Evolutionary conservation across 2,113 vertebrate genomes (phyloP).

Genomic region (Miniopterus natalensis): DNA sequence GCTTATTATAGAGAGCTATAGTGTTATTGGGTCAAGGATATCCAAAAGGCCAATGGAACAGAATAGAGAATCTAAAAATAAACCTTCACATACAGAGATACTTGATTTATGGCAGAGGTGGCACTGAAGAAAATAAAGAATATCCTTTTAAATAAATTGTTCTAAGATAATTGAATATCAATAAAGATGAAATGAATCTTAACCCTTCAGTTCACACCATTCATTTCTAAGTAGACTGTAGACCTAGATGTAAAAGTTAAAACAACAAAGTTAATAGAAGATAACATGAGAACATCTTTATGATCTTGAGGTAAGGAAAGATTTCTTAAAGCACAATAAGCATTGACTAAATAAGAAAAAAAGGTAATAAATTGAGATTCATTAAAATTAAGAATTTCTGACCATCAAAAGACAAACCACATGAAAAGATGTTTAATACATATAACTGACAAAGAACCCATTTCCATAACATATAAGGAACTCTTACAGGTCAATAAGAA

Average conservation of each 20-base stretch:
- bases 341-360: neutral
- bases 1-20: neutral
- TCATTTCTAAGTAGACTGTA: neutral
- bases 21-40: neutral
- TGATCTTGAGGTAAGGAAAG: neutral
- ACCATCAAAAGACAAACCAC: neutral
- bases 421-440: neutral
- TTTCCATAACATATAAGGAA: neutral
- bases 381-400: conserved; percentile 24
- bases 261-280: neutral
- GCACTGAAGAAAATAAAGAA: neutral
- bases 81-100: neutral
- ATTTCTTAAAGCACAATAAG: conserved; percentile 34
- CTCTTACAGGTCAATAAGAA: neutral
- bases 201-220: neutral
- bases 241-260: neutral
- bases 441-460: neutral
- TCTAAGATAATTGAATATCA: conserved; percentile 1
- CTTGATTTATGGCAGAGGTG: neutral
- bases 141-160: neutral
- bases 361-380: neutral
- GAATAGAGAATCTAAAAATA: neutral
- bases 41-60: neutral
- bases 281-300: neutral
- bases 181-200: neutral